Base-by-base conservation (phyloP, 2,797 vertebrate genomes). In the Australoheros facetus region DNA sequence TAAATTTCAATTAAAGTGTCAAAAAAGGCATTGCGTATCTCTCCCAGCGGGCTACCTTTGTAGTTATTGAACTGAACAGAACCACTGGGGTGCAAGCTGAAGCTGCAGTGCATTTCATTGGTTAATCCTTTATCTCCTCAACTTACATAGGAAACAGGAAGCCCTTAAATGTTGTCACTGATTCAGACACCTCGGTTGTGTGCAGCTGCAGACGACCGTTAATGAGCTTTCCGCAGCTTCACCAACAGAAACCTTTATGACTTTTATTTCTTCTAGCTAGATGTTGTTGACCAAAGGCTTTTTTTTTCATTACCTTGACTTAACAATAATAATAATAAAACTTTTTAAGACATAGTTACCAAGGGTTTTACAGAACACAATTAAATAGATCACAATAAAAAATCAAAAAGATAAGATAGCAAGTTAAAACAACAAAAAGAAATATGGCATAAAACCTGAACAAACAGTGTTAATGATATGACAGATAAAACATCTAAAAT, bases 1-100 rank as follows among this genome's bases (percentile, higher is more conserved):
- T 62, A 60, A 77, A 72, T 57, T 69, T 37, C 71, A 78, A 60
- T 76, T 48, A 55, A 74, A 55, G 42, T 59, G 54, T 76, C 69
- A 66, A 78, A 76, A 60, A 56, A 13, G 8, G 42, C 30, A 34
- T 14, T 79, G 23, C 71, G 13, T 58, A 32, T 75, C 70, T 39
- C 17, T 56, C 55, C 21, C 17, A 56, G 1, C 39, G 17, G 7
- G 57, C 7, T 26, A 48, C 32, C 57, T 37, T 34, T 37, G 57
- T 59, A 59, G 57, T 13, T 59, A 58, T 32, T 17, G 32, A 32
- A 32, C 1, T 58, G 28, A 58, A 32, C 28, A 32, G 9, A 58
- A 17, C 17, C 30, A n/a, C 30, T 7, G 57, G n/a, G 57, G 17
- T 34, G 30, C 57, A 59, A 59, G n/a, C 30, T 34, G 57, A 59